phyloP scores from a whole-genome alignment of 2,113 vertebrate species.

The Indicator indicator region DNA sequence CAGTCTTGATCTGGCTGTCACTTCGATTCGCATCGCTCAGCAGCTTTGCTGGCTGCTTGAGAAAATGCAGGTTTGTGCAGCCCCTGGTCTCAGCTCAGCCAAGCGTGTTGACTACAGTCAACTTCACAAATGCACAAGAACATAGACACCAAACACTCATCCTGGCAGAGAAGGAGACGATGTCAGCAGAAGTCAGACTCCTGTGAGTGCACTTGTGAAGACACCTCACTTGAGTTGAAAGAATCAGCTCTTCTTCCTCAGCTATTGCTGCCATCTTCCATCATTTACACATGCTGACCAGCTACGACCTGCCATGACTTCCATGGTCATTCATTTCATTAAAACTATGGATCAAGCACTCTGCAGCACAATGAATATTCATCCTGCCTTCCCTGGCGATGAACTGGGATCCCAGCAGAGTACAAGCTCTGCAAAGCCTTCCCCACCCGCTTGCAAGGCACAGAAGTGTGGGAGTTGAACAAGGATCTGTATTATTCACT shows the following conservation, averaged over 20 bases:
- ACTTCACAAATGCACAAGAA: neutral
- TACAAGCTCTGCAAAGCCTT: neutral
- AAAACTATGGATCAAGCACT: neutral
- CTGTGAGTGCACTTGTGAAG: neutral
- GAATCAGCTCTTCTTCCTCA: neutral
- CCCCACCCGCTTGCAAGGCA: neutral
- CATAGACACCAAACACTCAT: neutral
- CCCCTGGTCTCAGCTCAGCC: neutral
- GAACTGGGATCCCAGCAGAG: neutral
- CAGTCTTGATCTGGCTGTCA: neutral
- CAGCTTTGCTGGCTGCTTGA: neutral
- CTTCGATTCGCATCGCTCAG: neutral
- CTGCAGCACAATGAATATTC: neutral
- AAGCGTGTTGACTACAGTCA: neutral
- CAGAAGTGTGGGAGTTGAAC: conserved; percentile 40
- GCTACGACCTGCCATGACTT: neutral
- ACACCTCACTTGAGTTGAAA: neutral
- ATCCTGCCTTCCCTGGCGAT: neutral
- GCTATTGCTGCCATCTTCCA: neutral
- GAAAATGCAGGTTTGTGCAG: neutral
- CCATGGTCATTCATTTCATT: neutral
- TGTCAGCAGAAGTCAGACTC: neutral
- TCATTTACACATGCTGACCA: neutral
- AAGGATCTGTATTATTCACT: conserved; percentile 44
- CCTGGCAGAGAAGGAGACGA: neutral